Conservation (phyloP, 2,113 vertebrate genomes). For the Astatoreochromis straeleni region DNA sequence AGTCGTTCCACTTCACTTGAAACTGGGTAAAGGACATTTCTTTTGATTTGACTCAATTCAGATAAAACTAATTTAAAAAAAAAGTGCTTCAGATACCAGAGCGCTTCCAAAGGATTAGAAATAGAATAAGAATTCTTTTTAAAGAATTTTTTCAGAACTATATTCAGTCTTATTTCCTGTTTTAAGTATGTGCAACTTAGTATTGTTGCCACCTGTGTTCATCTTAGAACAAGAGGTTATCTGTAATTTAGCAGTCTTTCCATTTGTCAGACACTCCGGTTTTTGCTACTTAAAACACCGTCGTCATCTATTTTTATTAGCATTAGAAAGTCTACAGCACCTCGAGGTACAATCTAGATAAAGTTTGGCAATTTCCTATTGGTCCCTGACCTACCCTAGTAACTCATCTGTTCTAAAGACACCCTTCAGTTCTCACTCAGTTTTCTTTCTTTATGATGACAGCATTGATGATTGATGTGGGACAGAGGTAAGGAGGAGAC, state of each 20-base stretch:
- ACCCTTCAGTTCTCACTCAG: not conserved
- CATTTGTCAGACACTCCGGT: not conserved
- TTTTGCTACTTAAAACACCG: not conserved
- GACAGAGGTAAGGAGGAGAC: not conserved
- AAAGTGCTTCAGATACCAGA: not conserved
- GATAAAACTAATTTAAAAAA: not conserved
- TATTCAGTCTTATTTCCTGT: not conserved
- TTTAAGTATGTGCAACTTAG: not conserved
- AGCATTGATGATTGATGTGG: not conserved
- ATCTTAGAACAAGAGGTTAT: not conserved
- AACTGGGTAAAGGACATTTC: not conserved
- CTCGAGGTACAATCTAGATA: not conserved
- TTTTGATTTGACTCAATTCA: constrained; percentile 6
- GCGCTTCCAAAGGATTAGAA: constrained; percentile 12
- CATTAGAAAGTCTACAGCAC: not conserved
- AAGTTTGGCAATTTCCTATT: not conserved
- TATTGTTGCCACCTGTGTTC: not conserved
- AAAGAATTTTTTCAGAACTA: not conserved
- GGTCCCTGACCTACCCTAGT: not conserved
- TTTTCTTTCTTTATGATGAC: not conserved
- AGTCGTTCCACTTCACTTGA: not conserved
- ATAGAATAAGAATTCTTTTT: not conserved
- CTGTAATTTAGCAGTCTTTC: not conserved
- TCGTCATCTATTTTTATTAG: not conserved
- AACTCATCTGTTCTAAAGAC: not conserved